These are phyloP conservation scores for Arnoldichthys spilopterus DNA, from an alignment of 2,797 vertebrate species.

Conservation along the genomic window DNA sequence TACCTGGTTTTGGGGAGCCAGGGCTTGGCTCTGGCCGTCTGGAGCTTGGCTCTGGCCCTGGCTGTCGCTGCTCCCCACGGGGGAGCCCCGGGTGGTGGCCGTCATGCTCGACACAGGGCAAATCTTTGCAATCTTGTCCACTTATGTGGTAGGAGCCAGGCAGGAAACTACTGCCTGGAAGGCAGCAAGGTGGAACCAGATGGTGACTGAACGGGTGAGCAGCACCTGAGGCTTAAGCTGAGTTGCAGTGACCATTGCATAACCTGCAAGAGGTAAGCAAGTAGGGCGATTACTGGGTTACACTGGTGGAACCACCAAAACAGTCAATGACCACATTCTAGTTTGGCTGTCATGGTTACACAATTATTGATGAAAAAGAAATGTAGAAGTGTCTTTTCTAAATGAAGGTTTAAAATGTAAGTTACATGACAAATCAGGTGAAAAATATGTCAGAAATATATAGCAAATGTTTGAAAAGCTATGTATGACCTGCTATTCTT, in stretches of 20 bases:
- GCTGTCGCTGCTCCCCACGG: conserved; percentile 98
- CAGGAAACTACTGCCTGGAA: conserved; percentile 96
- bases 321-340: background rate
- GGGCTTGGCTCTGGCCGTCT: conserved; percentile 95
- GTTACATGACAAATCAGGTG: too few species aligned
- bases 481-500: background rate
- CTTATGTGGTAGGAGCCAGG: conserved; percentile 92
- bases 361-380: too few species aligned
- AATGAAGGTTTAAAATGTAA: too few species aligned
- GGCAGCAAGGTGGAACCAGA: conserved; percentile 90
- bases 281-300: background rate
- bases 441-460: too few species aligned
- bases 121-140: conserved; percentile 99
- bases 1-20: conserved; percentile 98
- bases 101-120: conserved; percentile 99
- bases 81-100: conserved; percentile 99
- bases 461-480: too few species aligned
- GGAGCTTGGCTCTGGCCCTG: conserved; percentile 95
- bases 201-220: conserved; percentile 88
- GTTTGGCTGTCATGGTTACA: too few species aligned
- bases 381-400: too few species aligned
- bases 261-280: conserved; percentile 77
- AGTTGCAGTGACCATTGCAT: conserved; percentile 99
- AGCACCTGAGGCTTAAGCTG: conserved; percentile 94
- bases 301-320: background rate